Conservation (phyloP, 37 sponge, comb jelly and placozoan species). For the Haliclona indistincta region DNA sequence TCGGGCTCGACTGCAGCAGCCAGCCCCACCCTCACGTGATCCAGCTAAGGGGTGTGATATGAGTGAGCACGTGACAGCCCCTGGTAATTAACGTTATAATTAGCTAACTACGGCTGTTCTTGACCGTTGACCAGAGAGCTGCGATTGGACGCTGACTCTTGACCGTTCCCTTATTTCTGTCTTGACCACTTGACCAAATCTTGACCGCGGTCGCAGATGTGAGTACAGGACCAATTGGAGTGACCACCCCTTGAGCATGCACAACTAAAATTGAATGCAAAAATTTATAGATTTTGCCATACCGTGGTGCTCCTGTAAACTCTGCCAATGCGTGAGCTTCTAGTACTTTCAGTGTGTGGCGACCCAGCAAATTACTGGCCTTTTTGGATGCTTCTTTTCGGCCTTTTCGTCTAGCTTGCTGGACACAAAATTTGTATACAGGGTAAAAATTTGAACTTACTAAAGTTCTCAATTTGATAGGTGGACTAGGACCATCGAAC, state of each 20-base stretch:
- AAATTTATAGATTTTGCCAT: no score
- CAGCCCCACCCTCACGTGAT: no score
- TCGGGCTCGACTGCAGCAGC: no score
- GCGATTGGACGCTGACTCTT: no score
- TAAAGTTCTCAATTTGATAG: slow-evolving; percentile 88
- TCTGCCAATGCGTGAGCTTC: neutral
- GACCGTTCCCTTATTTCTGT: no score
- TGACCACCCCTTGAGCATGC: neutral
- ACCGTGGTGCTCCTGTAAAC: neutral
- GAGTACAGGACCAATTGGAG: neutral
- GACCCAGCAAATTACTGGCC: neutral
- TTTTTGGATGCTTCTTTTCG: neutral
- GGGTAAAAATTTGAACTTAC: slow-evolving; percentile 35
- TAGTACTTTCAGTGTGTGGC: neutral
- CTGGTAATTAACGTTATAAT: no score
- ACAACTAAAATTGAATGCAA: neutral
- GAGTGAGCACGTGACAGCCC: no score
- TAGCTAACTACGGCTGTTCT: no score
- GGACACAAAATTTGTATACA: neutral
- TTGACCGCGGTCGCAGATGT: no score
- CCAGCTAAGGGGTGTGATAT: no score
- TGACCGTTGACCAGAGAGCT: no score
- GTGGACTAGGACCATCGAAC: slow-evolving; percentile 93
- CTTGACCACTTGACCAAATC: no score
- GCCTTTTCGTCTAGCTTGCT: neutral